Base-by-base conservation (phyloP, 30 jellyfish, hydroid and myxozoan genomes). In the Sanderia malayensis region DNA sequence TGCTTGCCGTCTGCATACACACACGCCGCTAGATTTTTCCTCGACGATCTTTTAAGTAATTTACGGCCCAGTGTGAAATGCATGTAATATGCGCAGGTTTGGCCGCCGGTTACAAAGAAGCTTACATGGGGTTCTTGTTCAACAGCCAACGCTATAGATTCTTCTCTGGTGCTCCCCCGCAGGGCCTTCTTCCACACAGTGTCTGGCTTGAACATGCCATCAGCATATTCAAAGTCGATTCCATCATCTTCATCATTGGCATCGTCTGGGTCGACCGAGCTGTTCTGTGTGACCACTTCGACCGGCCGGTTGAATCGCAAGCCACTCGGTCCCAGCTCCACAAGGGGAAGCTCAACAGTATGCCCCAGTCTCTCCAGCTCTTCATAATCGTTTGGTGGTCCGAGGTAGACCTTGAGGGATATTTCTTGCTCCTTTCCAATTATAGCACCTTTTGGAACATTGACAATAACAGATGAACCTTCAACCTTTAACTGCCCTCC, bases 31-130 rank as follows among this genome's bases (percentile, higher is more conserved):
- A 49, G 27, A 8, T 24, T 4, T 49, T 44, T 30, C 46, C 3
- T 59, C 31, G 21, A n/a, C 20, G 63, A 11, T 41, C 28, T 33
- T 37, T 66, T 66, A 17, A 46, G 63, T 0, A 66, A 26, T 29
- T 1, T 66, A 11, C 79, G 62, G 10, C 64, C 79, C 17, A 33
- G 53, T 21, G 79, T 66, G 41, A 66, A 66, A 66, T 66, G 79
- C 79, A 66, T 66, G 28, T 66, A 66, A 28, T 30, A 66, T 20
- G 79, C 79, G 23, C 23, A 49, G 27, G 63, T 66, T 10, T 18
- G 0, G 4, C 31, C 30, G 21, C 37, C 31, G 9, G 27, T 63
- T 8, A 66, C 63, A 28, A 1, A 66, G 63, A 30, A 66, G 31
- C 79, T 66, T 10, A 66, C 79, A 41, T 66, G 79, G 1, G 79